Percentiles rank a stretch among this genome's conserved stretches.
Conservation (phyloP, 2,888 invertebrate species). For the Spilarctia lutea region DNA sequence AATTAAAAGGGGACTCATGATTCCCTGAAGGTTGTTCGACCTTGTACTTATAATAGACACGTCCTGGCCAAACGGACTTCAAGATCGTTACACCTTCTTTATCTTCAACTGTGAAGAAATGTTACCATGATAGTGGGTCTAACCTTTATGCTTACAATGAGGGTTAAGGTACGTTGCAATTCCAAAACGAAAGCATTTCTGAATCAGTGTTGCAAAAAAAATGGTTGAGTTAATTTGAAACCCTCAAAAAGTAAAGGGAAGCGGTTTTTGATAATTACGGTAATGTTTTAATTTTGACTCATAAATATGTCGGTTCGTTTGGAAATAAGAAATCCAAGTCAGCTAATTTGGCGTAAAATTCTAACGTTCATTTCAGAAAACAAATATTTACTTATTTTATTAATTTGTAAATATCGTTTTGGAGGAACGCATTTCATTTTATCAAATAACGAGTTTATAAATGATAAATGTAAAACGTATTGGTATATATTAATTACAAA, state of each 20-base stretch:
- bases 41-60: constrained; percentile 47
- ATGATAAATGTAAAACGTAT: neutral
- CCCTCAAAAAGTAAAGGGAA: constrained; percentile 5
- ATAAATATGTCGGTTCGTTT: neutral
- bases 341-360: neutral
- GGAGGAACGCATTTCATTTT: too few relatives aligned
- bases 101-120: constrained; percentile 16
- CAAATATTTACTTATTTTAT: neutral
- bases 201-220: constrained; percentile 11
- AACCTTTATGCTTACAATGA: constrained; percentile 25
- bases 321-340: neutral
- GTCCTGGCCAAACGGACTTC: constrained; percentile 43
- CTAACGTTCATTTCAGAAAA: neutral
- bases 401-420: too few relatives aligned
- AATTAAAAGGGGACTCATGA: constrained; percentile 68
- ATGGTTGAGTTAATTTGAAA: constrained; percentile 11
- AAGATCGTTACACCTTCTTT: constrained; percentile 43
- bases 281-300: neutral
- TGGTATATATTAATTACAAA: neutral
- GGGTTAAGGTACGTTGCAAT: constrained; percentile 20
- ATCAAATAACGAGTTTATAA: too few relatives aligned
- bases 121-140: constrained; percentile 18
- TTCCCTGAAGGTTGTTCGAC: constrained; percentile 60
- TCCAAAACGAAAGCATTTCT: constrained; percentile 5
- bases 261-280: neutral